Conservation (phyloP, 2,888 invertebrate species). For the Tetropium fuscum region DNA sequence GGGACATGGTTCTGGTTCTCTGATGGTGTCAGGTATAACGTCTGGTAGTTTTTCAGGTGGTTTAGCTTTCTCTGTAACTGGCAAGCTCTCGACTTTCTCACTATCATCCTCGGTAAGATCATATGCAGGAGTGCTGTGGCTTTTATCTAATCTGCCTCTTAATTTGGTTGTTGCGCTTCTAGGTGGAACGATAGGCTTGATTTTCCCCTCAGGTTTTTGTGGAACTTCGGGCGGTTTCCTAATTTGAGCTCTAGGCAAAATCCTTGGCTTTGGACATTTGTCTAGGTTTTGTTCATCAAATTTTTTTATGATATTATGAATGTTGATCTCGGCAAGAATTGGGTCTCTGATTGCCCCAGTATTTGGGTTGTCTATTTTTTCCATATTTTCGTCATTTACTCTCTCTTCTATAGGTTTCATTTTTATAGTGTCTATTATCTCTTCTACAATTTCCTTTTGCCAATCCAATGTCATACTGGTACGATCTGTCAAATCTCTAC, state of each 20-base stretch:
- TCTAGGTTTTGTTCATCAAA: constrained; percentile 57
- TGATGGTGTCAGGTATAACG: constrained; percentile 31
- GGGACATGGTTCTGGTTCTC: constrained; percentile 30
- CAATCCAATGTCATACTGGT: constrained; percentile 61
- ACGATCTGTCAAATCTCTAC: constrained; percentile 62
- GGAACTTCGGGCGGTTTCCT: constrained; percentile 61
- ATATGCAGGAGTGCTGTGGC: constrained; percentile 86
- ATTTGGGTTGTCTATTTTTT: constrained; percentile 6
- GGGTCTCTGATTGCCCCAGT: constrained; percentile 47
- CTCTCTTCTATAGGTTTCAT: constrained; percentile 38
- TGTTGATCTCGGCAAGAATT: constrained; percentile 60
- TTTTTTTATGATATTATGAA: constrained; percentile 63
- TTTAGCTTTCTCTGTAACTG: constrained; percentile 23
- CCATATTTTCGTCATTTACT: constrained; percentile 5
- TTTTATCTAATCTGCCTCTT: constrained; percentile 79
- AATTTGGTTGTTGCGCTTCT: constrained; percentile 55
- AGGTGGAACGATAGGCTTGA: constrained; percentile 61
- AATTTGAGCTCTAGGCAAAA: constrained; percentile 53
- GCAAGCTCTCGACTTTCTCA: constrained; percentile 30
- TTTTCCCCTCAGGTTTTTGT: constrained; percentile 52
- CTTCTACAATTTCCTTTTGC: constrained; percentile 57
- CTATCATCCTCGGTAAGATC: constrained; percentile 65
- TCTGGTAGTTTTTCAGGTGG: constrained; percentile 37
- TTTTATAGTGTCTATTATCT: constrained; percentile 50
- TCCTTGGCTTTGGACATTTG: constrained; percentile 51